phyloP scores from a whole-genome alignment of 2,113 vertebrate species.

The Onychorhynchus coronatus region DNA sequence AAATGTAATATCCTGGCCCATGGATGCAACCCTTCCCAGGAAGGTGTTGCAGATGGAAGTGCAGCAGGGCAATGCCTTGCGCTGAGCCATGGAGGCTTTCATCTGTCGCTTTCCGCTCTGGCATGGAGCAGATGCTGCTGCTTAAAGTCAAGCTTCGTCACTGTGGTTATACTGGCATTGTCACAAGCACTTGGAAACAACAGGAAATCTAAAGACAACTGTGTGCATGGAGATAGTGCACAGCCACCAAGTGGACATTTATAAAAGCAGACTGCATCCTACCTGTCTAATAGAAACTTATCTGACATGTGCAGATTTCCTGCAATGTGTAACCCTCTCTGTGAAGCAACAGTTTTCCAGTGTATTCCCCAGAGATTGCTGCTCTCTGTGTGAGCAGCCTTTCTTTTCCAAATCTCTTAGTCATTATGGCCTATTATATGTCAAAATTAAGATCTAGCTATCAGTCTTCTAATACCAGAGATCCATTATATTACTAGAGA shows the following conservation, averaged over 20 bases:
- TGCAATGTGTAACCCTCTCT: background rate
- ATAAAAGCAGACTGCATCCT: background rate
- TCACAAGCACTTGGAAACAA: background rate
- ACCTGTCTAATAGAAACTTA: constrained; percentile 7
- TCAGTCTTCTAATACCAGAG: background rate
- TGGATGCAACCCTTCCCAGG: accelerated
- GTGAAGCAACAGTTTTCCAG: background rate
- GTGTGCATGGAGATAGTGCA: background rate
- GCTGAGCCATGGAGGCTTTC: background rate
- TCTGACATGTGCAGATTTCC: background rate
- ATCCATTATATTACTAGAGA: background rate
- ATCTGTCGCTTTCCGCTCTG: background rate
- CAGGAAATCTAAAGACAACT: constrained; percentile 1
- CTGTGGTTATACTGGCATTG: background rate
- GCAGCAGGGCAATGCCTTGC: accelerated
- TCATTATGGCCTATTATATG: background rate
- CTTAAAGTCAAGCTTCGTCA: background rate
- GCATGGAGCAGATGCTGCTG: background rate
- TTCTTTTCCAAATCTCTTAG: background rate
- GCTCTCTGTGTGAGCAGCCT: background rate
- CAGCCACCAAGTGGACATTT: background rate
- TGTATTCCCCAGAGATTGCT: background rate
- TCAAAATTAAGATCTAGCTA: background rate
- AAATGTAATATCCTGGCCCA: background rate
- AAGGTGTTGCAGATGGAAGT: background rate